Percentiles rank a stretch among this genome's conserved stretches.
phyloP scores from a whole-genome alignment of 2,797 vertebrate species.

The Coendou prehensilis region DNA sequence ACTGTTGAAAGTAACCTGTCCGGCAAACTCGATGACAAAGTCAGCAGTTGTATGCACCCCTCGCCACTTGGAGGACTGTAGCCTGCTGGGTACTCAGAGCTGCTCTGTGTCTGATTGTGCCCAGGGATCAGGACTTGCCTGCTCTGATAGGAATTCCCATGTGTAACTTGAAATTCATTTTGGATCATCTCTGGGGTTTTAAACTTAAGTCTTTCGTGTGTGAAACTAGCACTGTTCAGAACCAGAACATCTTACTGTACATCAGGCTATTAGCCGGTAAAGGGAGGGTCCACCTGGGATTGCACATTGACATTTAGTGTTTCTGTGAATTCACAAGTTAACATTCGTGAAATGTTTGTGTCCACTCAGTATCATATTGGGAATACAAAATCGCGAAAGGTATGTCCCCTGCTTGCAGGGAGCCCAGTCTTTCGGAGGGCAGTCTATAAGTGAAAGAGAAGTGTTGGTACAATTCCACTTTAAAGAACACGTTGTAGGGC shows the following conservation, averaged over 20 bases:
- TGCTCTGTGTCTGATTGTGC: not conserved
- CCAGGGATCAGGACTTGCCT: not conserved
- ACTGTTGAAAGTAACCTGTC: not conserved
- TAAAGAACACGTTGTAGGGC: not conserved
- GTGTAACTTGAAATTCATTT: slow-evolving; percentile 32
- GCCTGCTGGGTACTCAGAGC: not conserved
- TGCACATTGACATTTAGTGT: not conserved
- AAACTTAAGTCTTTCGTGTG: not conserved
- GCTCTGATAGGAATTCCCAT: not conserved
- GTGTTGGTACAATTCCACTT: not conserved
- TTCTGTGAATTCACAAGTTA: not conserved
- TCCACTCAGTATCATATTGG: not conserved
- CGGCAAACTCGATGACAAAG: not conserved
- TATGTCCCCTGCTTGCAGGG: not conserved
- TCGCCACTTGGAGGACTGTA: not conserved
- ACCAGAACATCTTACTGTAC: not conserved
- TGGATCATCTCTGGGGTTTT: not conserved
- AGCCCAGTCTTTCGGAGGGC: not conserved
- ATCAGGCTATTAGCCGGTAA: not conserved
- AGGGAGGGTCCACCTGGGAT: not conserved
- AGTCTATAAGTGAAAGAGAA: not conserved
- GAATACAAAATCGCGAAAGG: not conserved
- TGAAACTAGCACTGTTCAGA: not conserved
- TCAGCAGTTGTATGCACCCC: not conserved
- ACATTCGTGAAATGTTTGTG: not conserved